Conservation (phyloP, 2,113 vertebrate species). For the Noctilio leporinus region DNA sequence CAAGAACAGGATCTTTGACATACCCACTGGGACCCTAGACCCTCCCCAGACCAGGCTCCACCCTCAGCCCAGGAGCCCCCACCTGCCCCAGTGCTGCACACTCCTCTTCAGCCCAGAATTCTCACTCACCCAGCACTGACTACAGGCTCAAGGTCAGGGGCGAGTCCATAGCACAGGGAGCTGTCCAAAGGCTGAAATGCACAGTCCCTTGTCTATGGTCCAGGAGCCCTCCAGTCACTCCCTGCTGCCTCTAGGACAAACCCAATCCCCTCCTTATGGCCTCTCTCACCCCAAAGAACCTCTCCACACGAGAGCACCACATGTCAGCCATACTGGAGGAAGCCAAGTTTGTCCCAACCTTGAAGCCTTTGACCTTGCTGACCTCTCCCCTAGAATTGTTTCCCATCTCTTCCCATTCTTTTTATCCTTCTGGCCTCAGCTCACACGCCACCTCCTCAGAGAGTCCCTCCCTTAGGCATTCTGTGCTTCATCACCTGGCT, state of each 20-base stretch:
- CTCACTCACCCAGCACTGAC: neutral
- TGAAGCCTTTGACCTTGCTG: neutral
- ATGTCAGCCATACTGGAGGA: neutral
- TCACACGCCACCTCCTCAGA: neutral
- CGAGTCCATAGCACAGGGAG: neutral
- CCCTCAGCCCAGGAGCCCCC: neutral
- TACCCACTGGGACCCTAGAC: neutral
- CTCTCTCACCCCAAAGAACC: neutral
- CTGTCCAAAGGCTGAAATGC: constrained; percentile 66
- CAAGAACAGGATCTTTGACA: neutral
- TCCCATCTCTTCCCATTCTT: neutral
- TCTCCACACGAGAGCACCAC: accelerated
- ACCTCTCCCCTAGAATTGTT: neutral
- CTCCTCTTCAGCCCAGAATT: constrained; percentile 56
- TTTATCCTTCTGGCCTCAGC: neutral
- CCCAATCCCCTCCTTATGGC: neutral
- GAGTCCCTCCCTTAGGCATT: neutral
- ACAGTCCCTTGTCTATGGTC: accelerated
- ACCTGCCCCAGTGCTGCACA: neutral
- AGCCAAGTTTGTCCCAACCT: neutral
- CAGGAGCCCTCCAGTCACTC: neutral
- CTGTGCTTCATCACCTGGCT: neutral
- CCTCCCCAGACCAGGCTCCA: neutral
- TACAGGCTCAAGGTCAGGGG: accelerated
- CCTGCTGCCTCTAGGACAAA: neutral